Base-by-base conservation (phyloP, 2,797 vertebrate genomes). In the Australoheros facetus region DNA sequence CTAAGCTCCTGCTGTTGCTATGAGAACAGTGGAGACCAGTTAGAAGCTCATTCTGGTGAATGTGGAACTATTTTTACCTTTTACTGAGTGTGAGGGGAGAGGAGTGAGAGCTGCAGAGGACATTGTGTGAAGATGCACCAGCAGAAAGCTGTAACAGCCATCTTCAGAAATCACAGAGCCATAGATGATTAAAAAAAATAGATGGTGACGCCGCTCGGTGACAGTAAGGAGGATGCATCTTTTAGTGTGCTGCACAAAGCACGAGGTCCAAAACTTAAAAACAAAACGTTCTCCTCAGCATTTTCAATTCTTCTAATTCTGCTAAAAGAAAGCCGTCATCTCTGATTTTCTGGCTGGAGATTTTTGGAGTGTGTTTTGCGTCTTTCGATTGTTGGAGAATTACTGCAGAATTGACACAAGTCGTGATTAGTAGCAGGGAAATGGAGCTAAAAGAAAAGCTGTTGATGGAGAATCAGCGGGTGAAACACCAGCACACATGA, bases 1-100 rank as follows among this genome's bases (percentile, higher is more conserved):
- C 21, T 26, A 1, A 73, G 75, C 56, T 71, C 12, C 76, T 80
- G 76, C 81, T 82, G 89, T 87, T 90, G 89, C 85, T 84, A 89
- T 60, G 85, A 90, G 32, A 88, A 82, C 78, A 59, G 16, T 57
- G 42, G 32, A 53, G 64, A 73, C 71, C 86, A 64, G 81, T 73
- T 64, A 62, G 58, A 88, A 55, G 37, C 77, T 80, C 74, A 10
- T 82, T 72, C 72, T 81, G 37, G 51, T 75, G 10, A 71, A 77
- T 28, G 77, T 77, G 66, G 42, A 48, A 55, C 80, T 90, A 85
- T 85, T 81, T 87, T 86, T 88, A 81, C 60, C 64, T 77, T 28
- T 75, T 42, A 12, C 0, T 60, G 60, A 53, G 75, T 23, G 16
- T 14, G 60, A 71, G 32, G 30, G 39, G 64, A 30, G 64, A 0